phyloP scores from a whole-genome alignment of 2,113 vertebrate species.

The Aldabrachelys gigantea region DNA sequence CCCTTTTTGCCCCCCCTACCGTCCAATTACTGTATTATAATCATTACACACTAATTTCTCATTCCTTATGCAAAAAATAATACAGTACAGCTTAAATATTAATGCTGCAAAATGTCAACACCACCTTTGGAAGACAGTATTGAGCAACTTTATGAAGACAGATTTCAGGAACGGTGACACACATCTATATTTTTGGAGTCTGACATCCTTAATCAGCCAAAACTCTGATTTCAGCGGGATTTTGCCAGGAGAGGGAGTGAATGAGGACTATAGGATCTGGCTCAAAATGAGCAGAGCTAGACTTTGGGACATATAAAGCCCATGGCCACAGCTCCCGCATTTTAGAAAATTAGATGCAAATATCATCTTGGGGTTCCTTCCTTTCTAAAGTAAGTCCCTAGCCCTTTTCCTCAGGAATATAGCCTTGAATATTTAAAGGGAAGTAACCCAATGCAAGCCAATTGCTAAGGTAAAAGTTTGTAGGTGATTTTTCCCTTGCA shows the following conservation, averaged over 20 bases:
- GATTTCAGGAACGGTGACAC: conserved; percentile 12
- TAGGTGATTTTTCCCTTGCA: background rate
- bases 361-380: background rate
- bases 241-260: conserved; percentile 25
- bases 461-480: background rate
- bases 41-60: conserved; percentile 49
- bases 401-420: background rate
- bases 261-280: conserved; percentile 5
- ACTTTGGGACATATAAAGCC: background rate
- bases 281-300: background rate
- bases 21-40: conserved; percentile 46
- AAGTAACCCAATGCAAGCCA: background rate
- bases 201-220: conserved; percentile 44
- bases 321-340: background rate
- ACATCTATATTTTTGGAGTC: conserved; percentile 10
- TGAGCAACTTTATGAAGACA: conserved; percentile 40
- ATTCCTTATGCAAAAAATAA: conserved; percentile 62
- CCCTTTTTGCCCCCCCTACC: background rate
- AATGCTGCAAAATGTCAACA: conserved; percentile 64
- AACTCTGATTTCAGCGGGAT: background rate
- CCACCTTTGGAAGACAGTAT: conserved; percentile 38
- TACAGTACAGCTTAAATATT: conserved; percentile 64
- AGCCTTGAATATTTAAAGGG: background rate
- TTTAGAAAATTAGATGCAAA: background rate
- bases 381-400: background rate